Percentiles rank a stretch among this genome's conserved stretches.
These are phyloP conservation scores for Zapus hudsonius DNA, from an alignment of 2,113 vertebrate species.

Conservation along the genomic window DNA sequence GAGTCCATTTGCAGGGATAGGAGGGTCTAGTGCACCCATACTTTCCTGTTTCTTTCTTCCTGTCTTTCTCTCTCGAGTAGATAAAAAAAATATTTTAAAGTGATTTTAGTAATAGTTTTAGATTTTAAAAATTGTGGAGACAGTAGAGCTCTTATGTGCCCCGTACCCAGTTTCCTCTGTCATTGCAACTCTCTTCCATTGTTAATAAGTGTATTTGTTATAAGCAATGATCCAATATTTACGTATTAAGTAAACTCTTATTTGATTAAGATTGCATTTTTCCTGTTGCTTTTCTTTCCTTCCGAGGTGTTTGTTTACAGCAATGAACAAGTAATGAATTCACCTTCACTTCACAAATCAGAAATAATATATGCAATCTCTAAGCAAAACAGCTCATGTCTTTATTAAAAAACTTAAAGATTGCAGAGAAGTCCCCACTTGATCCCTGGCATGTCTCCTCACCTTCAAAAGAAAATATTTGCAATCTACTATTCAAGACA, in stretches of 20 bases:
- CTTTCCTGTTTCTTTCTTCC: too few relatives aligned
- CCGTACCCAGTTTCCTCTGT: not conserved
- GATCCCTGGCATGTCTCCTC: not conserved
- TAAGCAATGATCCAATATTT: not conserved
- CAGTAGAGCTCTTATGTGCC: not conserved
- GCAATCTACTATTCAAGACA: slow-evolving; percentile 46
- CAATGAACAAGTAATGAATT: too few relatives aligned
- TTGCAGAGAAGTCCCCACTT: not conserved
- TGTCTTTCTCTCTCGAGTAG: too few relatives aligned
- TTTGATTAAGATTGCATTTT: not conserved
- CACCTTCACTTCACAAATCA: slow-evolving; percentile 24
- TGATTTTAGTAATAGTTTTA: not conserved
- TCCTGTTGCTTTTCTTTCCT: not conserved
- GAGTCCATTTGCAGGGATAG: too few relatives aligned
- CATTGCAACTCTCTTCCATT: not conserved
- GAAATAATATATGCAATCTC: not conserved
- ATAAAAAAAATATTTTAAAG: not conserved
- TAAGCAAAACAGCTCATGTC: not conserved
- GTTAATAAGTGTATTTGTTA: not conserved
- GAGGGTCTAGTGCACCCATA: too few relatives aligned
- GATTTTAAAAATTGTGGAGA: not conserved
- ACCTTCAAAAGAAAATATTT: slow-evolving; percentile 39
- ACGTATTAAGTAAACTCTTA: not conserved
- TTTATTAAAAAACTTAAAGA: slow-evolving; percentile 26
- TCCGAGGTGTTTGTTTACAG: not conserved